These are phyloP conservation scores for Loripinus fragilis DNA, from an alignment of 2,888 invertebrate species.

Conservation along the genomic window DNA sequence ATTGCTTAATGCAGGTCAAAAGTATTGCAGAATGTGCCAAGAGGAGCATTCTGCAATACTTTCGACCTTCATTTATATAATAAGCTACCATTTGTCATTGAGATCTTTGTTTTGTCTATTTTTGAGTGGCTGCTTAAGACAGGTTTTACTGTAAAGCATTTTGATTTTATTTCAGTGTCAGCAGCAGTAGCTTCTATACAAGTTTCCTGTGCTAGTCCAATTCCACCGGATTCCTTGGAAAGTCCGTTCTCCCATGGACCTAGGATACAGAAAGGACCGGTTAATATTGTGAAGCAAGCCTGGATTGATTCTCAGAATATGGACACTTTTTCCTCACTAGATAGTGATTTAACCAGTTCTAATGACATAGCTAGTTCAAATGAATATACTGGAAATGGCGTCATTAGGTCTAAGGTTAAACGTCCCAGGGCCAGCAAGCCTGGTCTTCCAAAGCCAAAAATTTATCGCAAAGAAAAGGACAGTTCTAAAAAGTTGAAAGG, in stretches of 20 bases:
- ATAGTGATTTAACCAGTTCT: slow-evolving; percentile 54
- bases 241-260: neutral
- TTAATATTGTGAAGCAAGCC: slow-evolving; percentile 65
- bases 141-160: too few relatives aligned
- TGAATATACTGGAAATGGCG: slow-evolving; percentile 40
- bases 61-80: too few relatives aligned
- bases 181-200: slow-evolving; percentile 61
- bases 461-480: slow-evolving; percentile 57
- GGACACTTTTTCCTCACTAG: slow-evolving; percentile 44
- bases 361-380: slow-evolving; percentile 47
- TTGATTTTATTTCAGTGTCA: slow-evolving; percentile 47
- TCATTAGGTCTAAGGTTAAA: slow-evolving; percentile 40
- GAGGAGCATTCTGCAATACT: too few relatives aligned
- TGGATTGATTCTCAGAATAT: slow-evolving; percentile 61
- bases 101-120: too few relatives aligned
- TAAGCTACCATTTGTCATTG: too few relatives aligned
- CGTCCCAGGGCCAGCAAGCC: slow-evolving; percentile 49
- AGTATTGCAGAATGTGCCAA: too few relatives aligned
- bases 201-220: slow-evolving; percentile 53
- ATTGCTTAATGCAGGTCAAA: too few relatives aligned
- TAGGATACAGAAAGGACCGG: slow-evolving; percentile 9
- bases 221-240: slow-evolving; percentile 35
- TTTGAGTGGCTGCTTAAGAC: too few relatives aligned
- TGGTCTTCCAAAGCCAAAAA: slow-evolving; percentile 68
- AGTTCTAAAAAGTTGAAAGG: slow-evolving; percentile 38